These are phyloP conservation scores for Menidia beryllina DNA, from an alignment of 2,113 vertebrate species.

Conservation along the genomic window DNA sequence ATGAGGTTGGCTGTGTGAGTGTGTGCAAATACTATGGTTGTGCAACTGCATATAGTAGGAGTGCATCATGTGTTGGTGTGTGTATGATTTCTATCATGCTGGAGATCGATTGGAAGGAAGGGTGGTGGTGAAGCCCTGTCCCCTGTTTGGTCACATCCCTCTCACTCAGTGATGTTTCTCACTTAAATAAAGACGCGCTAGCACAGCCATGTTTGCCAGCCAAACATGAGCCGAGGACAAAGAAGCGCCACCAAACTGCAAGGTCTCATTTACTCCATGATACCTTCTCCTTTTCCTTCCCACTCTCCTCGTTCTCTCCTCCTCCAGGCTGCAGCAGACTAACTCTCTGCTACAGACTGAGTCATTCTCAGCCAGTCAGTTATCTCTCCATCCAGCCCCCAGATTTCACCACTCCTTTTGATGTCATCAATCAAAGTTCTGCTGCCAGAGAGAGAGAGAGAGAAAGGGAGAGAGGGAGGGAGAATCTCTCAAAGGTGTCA, in stretches of 20 bases:
- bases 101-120: slow-evolving; percentile 67
- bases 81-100: slow-evolving; percentile 48
- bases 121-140: slow-evolving; percentile 44
- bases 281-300: slow-evolving; percentile 50
- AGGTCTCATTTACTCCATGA: slow-evolving; percentile 63
- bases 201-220: slow-evolving; percentile 53
- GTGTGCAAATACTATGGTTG: slow-evolving; percentile 20
- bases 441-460: slow-evolving; percentile 44
- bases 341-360: slow-evolving; percentile 67
- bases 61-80: slow-evolving; percentile 20
- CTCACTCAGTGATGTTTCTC: slow-evolving; percentile 50
- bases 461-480: slow-evolving; percentile 17
- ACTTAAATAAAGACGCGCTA: slow-evolving; percentile 64
- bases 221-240: slow-evolving; percentile 60
- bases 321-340: slow-evolving; percentile 66
- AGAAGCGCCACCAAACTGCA: slow-evolving; percentile 57
- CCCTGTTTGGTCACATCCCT: slow-evolving; percentile 61
- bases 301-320: slow-evolving; percentile 48
- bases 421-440: slow-evolving; percentile 74
- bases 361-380: slow-evolving; percentile 76
- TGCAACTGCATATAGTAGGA: slow-evolving; percentile 12
- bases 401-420: slow-evolving; percentile 73
- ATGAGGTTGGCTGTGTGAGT: slow-evolving; percentile 31
- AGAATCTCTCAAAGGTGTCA: slow-evolving; percentile 64
- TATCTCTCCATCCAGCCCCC: slow-evolving; percentile 76